Evolutionary conservation across 2,888 invertebrate genomes (phyloP), one percentile per base, ranked within the genome.

Genomic region (Ernsta delagoae): DNA sequence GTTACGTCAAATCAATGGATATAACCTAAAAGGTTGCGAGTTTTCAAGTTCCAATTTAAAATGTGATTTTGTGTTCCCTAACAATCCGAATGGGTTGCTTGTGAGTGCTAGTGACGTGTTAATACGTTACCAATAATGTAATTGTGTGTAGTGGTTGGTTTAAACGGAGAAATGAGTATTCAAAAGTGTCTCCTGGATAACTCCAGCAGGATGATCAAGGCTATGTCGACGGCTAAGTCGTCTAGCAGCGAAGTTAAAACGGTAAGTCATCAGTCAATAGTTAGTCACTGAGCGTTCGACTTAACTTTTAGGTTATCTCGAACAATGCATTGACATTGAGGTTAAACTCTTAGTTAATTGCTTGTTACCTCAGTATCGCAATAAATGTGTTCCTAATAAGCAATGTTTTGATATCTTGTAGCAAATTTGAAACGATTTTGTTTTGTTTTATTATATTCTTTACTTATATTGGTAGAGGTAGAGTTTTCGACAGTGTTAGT

Each of bases 1-100:
- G 83, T 92, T 92, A 92, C 92, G 91, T 90, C 89, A 89, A 89
- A 89, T 90, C 90, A 90, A 92, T 93, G 93, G 93, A 92, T 93
- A 92, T 92, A 93, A 93, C 93, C 92, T 93, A 93, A 92, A 83
- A 84, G 50, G 50, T 50, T 77, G 83, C 83, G 85, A 79, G 78
- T 82, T 83, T 80, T 74, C 76, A 74, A 39, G 16, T 48, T 34
- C 81, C 75, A 6, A 54, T 34, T 5, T 82, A 85, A 83, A 86
- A 91, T 92, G 92, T 90, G 85, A 89, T 82, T 82, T 78, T 78
- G 79, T 83, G 82, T 77, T 82, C 77, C 79, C 70, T 71, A 66
- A 67, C 71, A 78, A 75, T 76, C 75, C 75, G 72, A 75, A 87
- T 85, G 87, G 83, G 78, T 80, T 80, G 83, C 79, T 8, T 59